Conservation (phyloP, 2,113 vertebrate genomes). For the Pelusios castaneus region DNA sequence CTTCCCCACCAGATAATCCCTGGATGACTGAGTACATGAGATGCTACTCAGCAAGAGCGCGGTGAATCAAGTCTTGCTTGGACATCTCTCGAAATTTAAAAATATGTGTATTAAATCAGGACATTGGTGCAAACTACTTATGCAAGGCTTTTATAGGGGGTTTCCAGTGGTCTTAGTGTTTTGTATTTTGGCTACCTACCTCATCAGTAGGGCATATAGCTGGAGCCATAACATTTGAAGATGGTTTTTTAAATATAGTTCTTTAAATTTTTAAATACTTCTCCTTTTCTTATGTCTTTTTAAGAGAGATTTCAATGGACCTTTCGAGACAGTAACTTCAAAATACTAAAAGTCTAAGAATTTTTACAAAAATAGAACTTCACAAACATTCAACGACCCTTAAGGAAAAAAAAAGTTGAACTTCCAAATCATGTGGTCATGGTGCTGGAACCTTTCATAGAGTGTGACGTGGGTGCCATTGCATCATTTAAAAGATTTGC, state of each 20-base stretch:
- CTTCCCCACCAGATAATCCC: conserved; percentile 82
- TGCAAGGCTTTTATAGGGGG: conserved; percentile 65
- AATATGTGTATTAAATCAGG: conserved; percentile 23
- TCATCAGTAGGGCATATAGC: conserved; percentile 49
- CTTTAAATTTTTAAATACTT: conserved; percentile 46
- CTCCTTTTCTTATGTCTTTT: conserved; percentile 61
- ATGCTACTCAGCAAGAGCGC: conserved; percentile 90
- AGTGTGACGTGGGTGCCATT: conserved; percentile 52
- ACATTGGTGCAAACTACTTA: conserved; percentile 56
- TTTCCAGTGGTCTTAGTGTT: conserved; percentile 60
- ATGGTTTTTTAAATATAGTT: conserved; percentile 54
- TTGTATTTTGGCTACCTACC: conserved; percentile 69
- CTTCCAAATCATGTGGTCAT: background rate
- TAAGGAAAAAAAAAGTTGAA: background rate
- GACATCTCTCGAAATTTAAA: background rate
- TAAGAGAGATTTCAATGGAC: conserved; percentile 6
- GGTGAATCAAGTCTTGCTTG: conserved; percentile 60
- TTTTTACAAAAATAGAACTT: background rate
- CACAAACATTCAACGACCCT: conserved; percentile 11
- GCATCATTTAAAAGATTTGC: conserved; percentile 12
- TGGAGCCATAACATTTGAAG: conserved; percentile 65
- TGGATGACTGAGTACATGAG: conserved; percentile 98
- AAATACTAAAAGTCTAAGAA: conserved; percentile 7
- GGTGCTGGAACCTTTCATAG: background rate
- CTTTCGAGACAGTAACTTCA: background rate